A percentile compares a stretch with the other conserved stretches of the same genome.
Conservation (phyloP, 2,113 vertebrate genomes). For the Sylvietta virens region DNA sequence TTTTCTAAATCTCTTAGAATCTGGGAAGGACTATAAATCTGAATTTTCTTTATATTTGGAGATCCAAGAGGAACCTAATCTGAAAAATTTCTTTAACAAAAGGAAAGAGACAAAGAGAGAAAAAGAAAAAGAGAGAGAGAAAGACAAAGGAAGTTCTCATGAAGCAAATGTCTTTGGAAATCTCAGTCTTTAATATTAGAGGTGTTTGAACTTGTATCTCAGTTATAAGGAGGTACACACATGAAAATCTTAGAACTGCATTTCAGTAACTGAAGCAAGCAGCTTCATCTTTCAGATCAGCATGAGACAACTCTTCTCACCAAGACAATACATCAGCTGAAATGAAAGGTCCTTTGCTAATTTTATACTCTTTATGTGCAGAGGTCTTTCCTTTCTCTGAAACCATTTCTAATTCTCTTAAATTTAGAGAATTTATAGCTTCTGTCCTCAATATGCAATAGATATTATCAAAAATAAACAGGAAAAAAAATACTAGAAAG, state of each 20-base stretch:
- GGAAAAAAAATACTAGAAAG: background rate
- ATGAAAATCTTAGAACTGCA: background rate
- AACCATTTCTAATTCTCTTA: background rate
- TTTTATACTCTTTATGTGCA: background rate
- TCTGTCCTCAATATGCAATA: background rate
- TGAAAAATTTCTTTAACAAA: background rate
- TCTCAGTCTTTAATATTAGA: background rate
- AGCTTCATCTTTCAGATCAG: background rate
- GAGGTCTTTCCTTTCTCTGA: background rate
- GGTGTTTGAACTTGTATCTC: background rate
- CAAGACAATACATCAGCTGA: background rate
- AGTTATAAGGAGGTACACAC: background rate
- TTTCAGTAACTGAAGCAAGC: background rate
- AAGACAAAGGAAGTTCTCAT: background rate
- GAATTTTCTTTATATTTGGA: background rate
- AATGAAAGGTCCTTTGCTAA: background rate
- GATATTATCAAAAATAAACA: background rate
- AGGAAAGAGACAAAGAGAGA: background rate
- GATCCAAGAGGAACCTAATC: rapidly evolving
- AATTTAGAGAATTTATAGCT: background rate
- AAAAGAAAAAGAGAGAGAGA: background rate
- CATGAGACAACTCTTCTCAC: background rate
- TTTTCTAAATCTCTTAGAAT: background rate
- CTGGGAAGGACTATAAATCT: background rate
- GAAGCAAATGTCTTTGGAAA: background rate